Base-by-base conservation (phyloP, 2,888 invertebrate species). In the Polydrusus cervinus region DNA sequence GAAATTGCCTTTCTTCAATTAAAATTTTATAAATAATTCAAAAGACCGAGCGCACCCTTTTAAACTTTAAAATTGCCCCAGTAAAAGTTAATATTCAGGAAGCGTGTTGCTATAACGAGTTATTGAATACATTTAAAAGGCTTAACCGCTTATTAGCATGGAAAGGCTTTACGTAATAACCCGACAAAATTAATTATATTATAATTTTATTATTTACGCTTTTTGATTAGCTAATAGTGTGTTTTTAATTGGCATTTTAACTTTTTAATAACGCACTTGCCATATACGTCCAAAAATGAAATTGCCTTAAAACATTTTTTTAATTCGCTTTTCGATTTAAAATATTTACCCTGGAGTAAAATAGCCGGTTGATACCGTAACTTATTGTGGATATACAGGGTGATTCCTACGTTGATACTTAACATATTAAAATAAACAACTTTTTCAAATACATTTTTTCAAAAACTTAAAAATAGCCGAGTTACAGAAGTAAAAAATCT, bases 41-140 rank as follows among this genome's bases (percentile, higher is more conserved):
- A 34, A 51, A 57, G 43, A 43, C 53, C 38, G 11, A 53, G 40
- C 40, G 43, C 40, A 25, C 57, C 53, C 64, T 49, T 14, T 20
- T 18, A 49, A 45, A 64, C 38, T 60, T 71, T 71, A 62, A 62
- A 71, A 71, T 64, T 49, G 18, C 70, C n/a, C 20, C 47, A 20
- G 47, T 65, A 45, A 66, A 66, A 72, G 72, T 57, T 72, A 65
- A 72, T 72, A 72, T 72, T 72, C 65, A 25, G 72, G 60, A 8
- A 34, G 45, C 66, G 72, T 47, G 49, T 60, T 66, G 49, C 53
- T 72, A 43, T 72, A 72, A 72, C 72, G 66, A 72, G 72, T 72
- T 72, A 72, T 66, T 66, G 72, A 72, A 72, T 72, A 72, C 66
- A 72, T 72, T 60, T 72, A 72, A 72, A 72, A 72, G 40, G 47